These are phyloP conservation scores for Lytechinus pictus DNA, from an alignment of 35 echinoderm and acorn worm genomes.

Conservation along the genomic window DNA sequence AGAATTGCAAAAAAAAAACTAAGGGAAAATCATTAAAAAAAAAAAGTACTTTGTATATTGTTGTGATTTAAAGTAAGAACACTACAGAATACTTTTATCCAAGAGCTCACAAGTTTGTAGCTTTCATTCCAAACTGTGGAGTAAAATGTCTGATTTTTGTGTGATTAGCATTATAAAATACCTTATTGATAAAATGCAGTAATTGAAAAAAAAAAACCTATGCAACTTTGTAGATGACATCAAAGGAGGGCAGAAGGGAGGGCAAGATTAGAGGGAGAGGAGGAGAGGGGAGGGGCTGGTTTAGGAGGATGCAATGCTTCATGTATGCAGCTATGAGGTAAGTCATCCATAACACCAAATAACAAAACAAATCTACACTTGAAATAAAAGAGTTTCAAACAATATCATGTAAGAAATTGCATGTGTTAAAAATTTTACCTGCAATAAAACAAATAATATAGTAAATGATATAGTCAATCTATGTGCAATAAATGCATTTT, in stretches of 20 bases:
- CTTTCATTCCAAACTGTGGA: too few species aligned
- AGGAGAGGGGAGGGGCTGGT: background rate
- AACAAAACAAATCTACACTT: background rate
- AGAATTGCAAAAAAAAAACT: too few species aligned
- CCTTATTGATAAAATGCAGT: too few species aligned
- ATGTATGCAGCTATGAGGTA: background rate
- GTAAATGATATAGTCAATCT: background rate
- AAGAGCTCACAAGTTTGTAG: too few species aligned
- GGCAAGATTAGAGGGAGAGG: background rate
- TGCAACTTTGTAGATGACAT: too few species aligned
- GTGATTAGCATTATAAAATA: too few species aligned
- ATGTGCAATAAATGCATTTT: background rate
- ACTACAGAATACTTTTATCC: too few species aligned
- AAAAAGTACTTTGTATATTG: too few species aligned
- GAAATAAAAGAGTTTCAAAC: background rate
- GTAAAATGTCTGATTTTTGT: too few species aligned
- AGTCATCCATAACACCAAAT: background rate
- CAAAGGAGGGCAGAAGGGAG: background rate
- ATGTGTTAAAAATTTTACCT: background rate
- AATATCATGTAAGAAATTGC: background rate
- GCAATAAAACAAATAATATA: background rate
- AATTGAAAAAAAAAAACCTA: too few species aligned
- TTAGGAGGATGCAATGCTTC: background rate
- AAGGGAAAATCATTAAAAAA: too few species aligned
- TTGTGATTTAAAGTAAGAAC: too few species aligned